Evolutionary conservation across 2,113 vertebrate genomes (phyloP), one percentile per base, ranked within the genome.

Genomic region (Craseonycteris thonglongyai): DNA sequence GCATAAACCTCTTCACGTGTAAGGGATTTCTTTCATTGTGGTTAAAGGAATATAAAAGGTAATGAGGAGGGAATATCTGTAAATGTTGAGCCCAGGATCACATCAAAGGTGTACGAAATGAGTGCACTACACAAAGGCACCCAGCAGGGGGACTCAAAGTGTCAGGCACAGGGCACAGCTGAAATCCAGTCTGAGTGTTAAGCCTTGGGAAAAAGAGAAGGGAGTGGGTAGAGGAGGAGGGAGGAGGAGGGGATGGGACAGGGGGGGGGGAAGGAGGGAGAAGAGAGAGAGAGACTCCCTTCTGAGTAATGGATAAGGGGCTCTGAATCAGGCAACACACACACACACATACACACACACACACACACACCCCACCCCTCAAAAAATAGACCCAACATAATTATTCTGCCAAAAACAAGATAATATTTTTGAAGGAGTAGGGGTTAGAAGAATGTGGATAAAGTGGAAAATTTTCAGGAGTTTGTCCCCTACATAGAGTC

Each of bases 131-230:
- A 19, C 22, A 79, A 47, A 71, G 15, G 13, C 8, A 59, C 38
- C 19, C 24, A 63, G 8, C 11, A 54, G 2, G 1, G 0, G 58
- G 47, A 75, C 22, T 51, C 38, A 24, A 90, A 81, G 40, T 24
- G 8, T 24, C 5, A 42, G 6, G 6, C 0, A 45, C 0, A 6
- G 24, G 5, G 28, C 13, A 4, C 6, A 6, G 33, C 30, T 33
- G 40, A 90, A 68, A 58, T 33, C 18, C 35, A 93, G 18, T 24
- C 45, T 51, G 15, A 76, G 63, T 15, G 12, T 15, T 54, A 88
- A 40, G 14, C 7, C 42, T 65, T 10, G 8, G 2, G 80, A 69
- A 7, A 38, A 38, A 56, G n/a, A 22, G 63, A 89, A 10, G 58
- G 71, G 33, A 35, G 22, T 59, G 58, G 9, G 58, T 18, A 56